Evolutionary conservation across 92 coral and sea anemone genomes (phyloP).

Genomic region (Porites evermanni): DNA sequence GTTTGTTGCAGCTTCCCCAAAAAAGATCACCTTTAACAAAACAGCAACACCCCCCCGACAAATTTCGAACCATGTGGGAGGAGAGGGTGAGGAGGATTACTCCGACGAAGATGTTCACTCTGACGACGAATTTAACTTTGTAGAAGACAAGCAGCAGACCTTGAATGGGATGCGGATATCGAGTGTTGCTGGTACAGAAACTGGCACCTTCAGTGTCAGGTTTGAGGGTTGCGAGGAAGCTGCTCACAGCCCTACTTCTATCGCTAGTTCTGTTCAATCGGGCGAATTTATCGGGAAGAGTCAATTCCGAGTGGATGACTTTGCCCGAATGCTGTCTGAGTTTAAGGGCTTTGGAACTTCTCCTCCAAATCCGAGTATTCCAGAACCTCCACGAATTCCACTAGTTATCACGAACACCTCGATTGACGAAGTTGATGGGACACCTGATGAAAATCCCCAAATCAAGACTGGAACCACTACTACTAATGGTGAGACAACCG

Average conservation of each 20-base stretch:
- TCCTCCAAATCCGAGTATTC: slow-evolving; percentile 39
- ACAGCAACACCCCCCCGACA: neutral
- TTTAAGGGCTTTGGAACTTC: slow-evolving; percentile 83
- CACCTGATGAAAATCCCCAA: neutral
- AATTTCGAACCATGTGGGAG: slow-evolving; percentile 18
- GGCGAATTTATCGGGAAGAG: slow-evolving; percentile 54
- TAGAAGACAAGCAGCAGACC: slow-evolving; percentile 77
- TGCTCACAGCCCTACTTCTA: slow-evolving; percentile 21
- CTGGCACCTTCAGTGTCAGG: slow-evolving; percentile 37
- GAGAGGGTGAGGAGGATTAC: slow-evolving; percentile 54
- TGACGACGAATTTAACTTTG: slow-evolving; percentile 93
- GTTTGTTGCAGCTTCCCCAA: slow-evolving; percentile 23
- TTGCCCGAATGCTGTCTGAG: slow-evolving; percentile 87
- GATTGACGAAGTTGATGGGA: slow-evolving; percentile 1
- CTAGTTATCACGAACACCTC: neutral
- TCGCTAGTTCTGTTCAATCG: slow-evolving; percentile 37
- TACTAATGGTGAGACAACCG: neutral
- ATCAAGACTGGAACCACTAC: neutral
- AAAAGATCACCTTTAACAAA: neutral
- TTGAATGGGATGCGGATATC: slow-evolving; percentile 25
- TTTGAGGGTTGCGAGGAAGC: slow-evolving; percentile 29
- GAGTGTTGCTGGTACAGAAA: slow-evolving; percentile 13
- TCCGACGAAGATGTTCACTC: slow-evolving; percentile 81
- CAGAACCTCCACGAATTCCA: slow-evolving; percentile 69
- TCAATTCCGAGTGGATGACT: slow-evolving; percentile 75